Conservation (phyloP, 23 tunicate genomes). For the Trididemnum clinides region DNA sequence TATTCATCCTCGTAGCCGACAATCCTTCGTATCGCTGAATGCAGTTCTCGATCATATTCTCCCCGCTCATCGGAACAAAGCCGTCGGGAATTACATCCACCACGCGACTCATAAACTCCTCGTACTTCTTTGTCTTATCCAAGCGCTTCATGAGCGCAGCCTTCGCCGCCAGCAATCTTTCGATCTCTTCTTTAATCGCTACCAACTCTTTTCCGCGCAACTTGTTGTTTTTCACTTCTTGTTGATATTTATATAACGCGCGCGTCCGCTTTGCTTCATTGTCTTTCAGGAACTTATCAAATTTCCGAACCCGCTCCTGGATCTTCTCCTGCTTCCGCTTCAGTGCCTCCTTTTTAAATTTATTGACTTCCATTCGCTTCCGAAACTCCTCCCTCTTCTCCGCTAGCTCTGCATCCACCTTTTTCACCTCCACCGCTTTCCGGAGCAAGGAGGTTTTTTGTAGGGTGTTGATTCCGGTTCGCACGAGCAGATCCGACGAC, state of each 20-base stretch:
- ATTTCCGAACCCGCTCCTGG: conserved; percentile 74
- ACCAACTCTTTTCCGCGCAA: conserved; percentile 29
- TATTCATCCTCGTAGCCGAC: conserved; percentile 41
- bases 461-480: conserved; percentile 78
- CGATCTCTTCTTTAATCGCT: conserved; percentile 50
- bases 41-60: conserved; percentile 65
- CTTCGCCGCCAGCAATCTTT: conserved; percentile 3
- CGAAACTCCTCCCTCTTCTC: conserved; percentile 77
- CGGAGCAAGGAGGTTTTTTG: conserved; percentile 86
- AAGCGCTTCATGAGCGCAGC: conserved; percentile 35
- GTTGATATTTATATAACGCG: conserved; percentile 76
- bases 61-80: conserved; percentile 73
- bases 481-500: conserved; percentile 71
- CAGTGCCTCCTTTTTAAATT: conserved; percentile 58
- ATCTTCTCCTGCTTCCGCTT: conserved; percentile 69
- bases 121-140: conserved; percentile 57
- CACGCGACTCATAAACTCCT: conserved; percentile 52
- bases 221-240: conserved; percentile 70
- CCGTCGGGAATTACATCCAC: conserved; percentile 76
- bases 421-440: conserved; percentile 80
- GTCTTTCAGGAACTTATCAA: conserved; percentile 79
- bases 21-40: conserved; percentile 84
- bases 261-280: conserved; percentile 84
- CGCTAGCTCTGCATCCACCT: conserved; percentile 69
- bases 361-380: conserved; percentile 61